These are phyloP conservation scores for Cottus gobio DNA, from an alignment of 2,113 vertebrate genomes.

Conservation along the genomic window DNA sequence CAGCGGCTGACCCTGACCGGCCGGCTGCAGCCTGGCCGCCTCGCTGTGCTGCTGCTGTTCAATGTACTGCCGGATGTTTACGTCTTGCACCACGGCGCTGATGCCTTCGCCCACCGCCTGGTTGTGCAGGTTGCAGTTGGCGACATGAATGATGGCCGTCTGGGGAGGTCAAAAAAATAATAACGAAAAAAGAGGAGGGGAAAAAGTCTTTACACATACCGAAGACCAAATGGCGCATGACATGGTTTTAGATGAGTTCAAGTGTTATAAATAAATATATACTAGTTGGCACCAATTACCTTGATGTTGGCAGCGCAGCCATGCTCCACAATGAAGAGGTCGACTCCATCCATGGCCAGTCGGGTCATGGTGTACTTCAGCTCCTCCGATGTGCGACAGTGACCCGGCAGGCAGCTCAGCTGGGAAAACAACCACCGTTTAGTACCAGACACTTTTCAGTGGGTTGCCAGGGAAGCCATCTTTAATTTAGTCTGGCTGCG, in stretches of 20 bases:
- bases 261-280: background rate
- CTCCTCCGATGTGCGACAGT: constrained; percentile 93
- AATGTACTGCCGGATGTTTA: constrained; percentile 92
- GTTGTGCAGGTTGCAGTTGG: constrained; percentile 98
- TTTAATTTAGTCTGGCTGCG: constrained; percentile 4
- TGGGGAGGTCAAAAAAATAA: constrained; percentile 51
- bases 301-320: constrained; percentile 95
- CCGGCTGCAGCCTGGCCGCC: constrained; percentile 59
- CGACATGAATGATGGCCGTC: constrained; percentile 91
- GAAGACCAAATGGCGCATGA: background rate
- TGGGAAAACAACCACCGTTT: constrained; percentile 63
- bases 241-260: background rate
- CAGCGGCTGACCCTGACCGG: constrained; percentile 74
- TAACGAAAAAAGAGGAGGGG: background rate
- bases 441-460: constrained; percentile 7
- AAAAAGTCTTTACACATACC: background rate
- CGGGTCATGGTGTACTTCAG: constrained; percentile 98
- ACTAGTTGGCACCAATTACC: constrained; percentile 72
- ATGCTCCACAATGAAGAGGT: constrained; percentile 94
- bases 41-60: constrained; percentile 83
- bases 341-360: constrained; percentile 92
- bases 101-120: constrained; percentile 96
- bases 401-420: constrained; percentile 90
- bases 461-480: background rate
- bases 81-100: constrained; percentile 93